Evolutionary conservation across 2,797 vertebrate genomes (phyloP).

Genomic region (Ciconia nigra): DNA sequence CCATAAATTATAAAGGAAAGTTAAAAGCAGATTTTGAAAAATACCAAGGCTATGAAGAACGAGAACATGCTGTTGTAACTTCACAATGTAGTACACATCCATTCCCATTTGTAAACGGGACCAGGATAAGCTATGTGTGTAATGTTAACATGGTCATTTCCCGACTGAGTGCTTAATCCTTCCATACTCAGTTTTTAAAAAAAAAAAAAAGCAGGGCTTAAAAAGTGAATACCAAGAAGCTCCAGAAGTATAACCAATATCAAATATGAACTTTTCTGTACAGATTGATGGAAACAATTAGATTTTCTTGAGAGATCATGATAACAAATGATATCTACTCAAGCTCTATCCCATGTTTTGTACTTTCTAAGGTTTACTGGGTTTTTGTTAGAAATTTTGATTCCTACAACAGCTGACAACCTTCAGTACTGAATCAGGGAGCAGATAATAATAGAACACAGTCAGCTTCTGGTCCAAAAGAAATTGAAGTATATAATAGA

Average conservation of each 20-base stretch:
- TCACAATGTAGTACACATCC: neutral
- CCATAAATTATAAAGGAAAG: neutral
- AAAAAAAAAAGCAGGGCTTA: neutral
- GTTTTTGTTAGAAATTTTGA: neutral
- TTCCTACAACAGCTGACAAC: neutral
- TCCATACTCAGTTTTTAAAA: neutral
- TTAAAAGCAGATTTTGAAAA: neutral
- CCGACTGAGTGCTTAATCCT: neutral
- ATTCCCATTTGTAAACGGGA: neutral
- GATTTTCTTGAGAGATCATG: neutral
- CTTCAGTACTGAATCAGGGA: neutral
- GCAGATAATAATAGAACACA: neutral
- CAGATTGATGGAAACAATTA: neutral
- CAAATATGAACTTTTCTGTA: neutral
- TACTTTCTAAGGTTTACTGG: neutral
- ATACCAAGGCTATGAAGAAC: neutral
- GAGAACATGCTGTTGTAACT: neutral
- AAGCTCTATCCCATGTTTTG: neutral
- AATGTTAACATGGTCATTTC: neutral
- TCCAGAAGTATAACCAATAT: neutral
- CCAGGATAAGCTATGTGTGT: rapidly evolving
- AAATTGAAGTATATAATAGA: neutral
- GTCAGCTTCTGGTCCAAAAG: neutral
- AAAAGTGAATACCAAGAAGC: neutral
- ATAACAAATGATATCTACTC: neutral